Base-by-base conservation (phyloP, 2,888 invertebrate species). In the Lasius platythorax region DNA sequence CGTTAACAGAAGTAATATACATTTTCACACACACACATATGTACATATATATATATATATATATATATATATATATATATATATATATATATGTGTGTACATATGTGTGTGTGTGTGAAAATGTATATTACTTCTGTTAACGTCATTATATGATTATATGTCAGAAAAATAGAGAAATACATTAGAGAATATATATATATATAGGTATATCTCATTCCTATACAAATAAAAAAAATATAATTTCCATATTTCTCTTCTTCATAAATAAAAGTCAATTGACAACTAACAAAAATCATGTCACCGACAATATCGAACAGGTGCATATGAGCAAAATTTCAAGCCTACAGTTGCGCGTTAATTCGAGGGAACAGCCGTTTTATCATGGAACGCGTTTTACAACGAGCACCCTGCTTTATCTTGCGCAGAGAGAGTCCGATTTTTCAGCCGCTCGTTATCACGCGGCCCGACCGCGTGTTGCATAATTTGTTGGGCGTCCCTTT, bases 361-460 rank as follows among this genome's bases (percentile, higher is more conserved):
- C 33, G 18, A 23, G n/a, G 37, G n/a, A 63, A 67, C 18, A 68
- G 61, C 37, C 68, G 18, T 83, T 86, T 79, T 64, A 83, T 86
- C 67, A 74, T 70, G 53, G 64, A 64, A 64, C 63, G 37, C 12
- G 30, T 67, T 86, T 76, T 78, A 72, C 63, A 46, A 70, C 58
- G 46, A 67, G 66, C 23, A 46, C 15, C 23, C 68, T 40, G 86
- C 76, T 81, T 76, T 87, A 82, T 83, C 83, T 70, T 81, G 30
- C 68, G 30, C 30, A 61, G 53, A 68, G 56, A 86, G 79, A 78
- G 76, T 83, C 72, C 72, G 81, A 86, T 83, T 88, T 89, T 88
- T 85, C 83, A 83, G 53, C 63, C 61, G 74, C 85, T 86, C 72
- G 82, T 88, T 87, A 87, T 83, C 86, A 30, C 82, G 81, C 75